phyloP scores from a whole-genome alignment of 2,113 vertebrate species.

The Varanus salvator region DNA sequence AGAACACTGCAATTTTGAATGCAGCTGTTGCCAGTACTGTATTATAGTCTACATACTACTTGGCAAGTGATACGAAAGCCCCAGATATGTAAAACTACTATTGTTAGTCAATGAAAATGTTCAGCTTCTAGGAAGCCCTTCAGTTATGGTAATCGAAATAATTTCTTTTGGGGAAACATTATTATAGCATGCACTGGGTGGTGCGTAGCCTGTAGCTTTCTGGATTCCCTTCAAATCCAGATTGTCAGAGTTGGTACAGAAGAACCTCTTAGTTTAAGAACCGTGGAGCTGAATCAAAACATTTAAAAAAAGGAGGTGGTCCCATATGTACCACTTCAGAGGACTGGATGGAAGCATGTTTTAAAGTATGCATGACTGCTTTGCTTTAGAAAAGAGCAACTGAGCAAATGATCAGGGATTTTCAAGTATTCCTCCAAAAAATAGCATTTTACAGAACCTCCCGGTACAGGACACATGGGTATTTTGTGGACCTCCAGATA shows the following conservation, averaged over 20 bases:
- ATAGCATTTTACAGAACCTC: too few relatives aligned
- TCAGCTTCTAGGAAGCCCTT: conserved; percentile 37
- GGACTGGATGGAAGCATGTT: too few relatives aligned
- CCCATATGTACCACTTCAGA: too few relatives aligned
- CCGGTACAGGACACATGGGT: too few relatives aligned
- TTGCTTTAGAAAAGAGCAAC: too few relatives aligned
- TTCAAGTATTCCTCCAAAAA: too few relatives aligned
- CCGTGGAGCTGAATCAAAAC: too few relatives aligned
- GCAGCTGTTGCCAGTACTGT: conserved; percentile 61
- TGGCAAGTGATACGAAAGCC: conserved; percentile 62
- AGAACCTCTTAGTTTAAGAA: too few relatives aligned
- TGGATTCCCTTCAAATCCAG: not conserved
- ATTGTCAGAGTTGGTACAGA: not conserved
- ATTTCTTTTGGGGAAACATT: not conserved
- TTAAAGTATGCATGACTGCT: too few relatives aligned
- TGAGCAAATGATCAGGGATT: too few relatives aligned
- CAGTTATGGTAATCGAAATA: conserved; percentile 46
- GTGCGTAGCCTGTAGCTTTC: not conserved
- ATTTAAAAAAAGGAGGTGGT: too few relatives aligned
- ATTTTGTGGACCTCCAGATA: not conserved
- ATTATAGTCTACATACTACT: conserved; percentile 60
- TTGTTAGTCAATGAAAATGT: conserved; percentile 49
- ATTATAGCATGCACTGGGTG: not conserved
- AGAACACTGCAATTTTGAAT: conserved; percentile 50
- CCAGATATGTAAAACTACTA: conserved; percentile 59